A percentile compares a stretch with the other conserved stretches of the same genome.
These are phyloP conservation scores for Typhlichthys eigenmanni DNA, from an alignment of 2,797 vertebrate species.

Conservation along the genomic window DNA sequence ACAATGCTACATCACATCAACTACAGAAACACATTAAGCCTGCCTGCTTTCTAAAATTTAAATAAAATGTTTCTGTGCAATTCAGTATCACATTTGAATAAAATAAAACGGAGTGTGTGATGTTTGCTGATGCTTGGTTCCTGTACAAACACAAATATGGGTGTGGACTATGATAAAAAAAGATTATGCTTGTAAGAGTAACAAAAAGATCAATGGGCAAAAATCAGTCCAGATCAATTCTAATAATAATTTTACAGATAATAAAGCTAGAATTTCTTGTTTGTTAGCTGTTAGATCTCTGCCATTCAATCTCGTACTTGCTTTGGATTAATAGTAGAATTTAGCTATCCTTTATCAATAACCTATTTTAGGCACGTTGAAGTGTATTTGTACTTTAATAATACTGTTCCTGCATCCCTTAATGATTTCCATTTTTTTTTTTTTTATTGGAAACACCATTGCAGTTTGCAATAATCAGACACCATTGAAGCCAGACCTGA, in stretches of 20 bases:
- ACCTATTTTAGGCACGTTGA: background rate
- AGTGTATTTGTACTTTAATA: too few species aligned
- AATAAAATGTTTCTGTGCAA: background rate
- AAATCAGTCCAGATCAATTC: constrained; percentile 63
- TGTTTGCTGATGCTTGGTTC: background rate
- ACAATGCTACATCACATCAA: background rate
- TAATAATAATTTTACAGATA: constrained; percentile 62
- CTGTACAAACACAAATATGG: background rate
- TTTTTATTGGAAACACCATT: too few species aligned
- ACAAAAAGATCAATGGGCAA: constrained; percentile 59
- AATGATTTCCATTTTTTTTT: too few species aligned
- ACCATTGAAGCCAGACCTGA: background rate
- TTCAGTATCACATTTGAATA: background rate
- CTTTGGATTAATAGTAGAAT: background rate
- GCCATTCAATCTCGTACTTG: background rate
- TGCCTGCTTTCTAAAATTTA: background rate
- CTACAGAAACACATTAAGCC: constrained; percentile 1
- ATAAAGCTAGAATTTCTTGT: constrained; percentile 53
- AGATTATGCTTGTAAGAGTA: constrained; percentile 49
- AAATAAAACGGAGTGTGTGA: background rate
- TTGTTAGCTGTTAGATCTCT: constrained; percentile 23
- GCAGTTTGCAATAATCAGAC: too few species aligned
- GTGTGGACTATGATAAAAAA: constrained; percentile 55
- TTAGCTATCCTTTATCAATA: background rate
- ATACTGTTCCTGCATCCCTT: too few species aligned